These are phyloP conservation scores for Seriola rivoliana DNA, from an alignment of 2,113 vertebrate genomes.

Conservation along the genomic window DNA sequence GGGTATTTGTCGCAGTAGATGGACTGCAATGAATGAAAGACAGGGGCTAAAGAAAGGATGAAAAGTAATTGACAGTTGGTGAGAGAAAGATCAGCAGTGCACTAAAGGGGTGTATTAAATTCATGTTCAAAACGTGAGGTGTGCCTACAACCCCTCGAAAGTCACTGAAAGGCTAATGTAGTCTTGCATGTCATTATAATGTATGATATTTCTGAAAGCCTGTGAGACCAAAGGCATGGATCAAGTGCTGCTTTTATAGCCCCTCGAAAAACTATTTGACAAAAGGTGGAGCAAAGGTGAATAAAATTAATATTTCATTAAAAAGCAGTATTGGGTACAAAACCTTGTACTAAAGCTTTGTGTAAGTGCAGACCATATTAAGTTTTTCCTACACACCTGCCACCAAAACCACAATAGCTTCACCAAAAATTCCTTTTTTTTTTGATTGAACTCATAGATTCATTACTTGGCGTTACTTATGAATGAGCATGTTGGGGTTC, in stretches of 20 bases:
- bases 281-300: not conserved
- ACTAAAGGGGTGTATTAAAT: constrained; percentile 12
- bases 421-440: too few relatives aligned
- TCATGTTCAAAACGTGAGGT: not conserved
- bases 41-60: not conserved
- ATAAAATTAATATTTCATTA: not conserved
- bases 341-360: not conserved
- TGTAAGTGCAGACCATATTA: too few relatives aligned
- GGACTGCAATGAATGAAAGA: not conserved
- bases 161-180: not conserved
- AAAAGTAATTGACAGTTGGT: not conserved
- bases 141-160: not conserved
- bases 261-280: not conserved
- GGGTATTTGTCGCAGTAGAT: constrained; percentile 2
- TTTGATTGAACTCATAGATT: too few relatives aligned
- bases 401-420: too few relatives aligned
- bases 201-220: not conserved
- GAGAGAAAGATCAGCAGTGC: not conserved
- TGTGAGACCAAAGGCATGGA: not conserved
- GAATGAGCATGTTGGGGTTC: too few relatives aligned
- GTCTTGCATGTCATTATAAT: not conserved
- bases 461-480: too few relatives aligned
- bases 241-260: not conserved
- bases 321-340: not conserved
- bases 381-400: too few relatives aligned